These are phyloP conservation scores for Saccostrea cuccullata DNA, from an alignment of 1,140 invertebrate genomes.

Conservation along the genomic window DNA sequence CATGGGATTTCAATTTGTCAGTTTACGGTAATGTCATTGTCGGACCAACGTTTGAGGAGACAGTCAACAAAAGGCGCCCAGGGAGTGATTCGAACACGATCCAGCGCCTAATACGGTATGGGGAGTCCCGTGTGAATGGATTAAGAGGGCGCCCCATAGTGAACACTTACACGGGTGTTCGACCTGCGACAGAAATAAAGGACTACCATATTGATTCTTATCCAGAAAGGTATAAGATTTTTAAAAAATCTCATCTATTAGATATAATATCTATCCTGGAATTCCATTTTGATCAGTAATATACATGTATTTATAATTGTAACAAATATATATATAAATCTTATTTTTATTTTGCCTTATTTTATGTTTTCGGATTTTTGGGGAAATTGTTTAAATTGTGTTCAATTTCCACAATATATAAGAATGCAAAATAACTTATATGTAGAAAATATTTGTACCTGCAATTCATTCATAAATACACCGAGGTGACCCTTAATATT, in stretches of 20 bases:
- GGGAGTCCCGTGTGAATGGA: slow-evolving; percentile 44
- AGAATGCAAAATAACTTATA: too few relatives aligned
- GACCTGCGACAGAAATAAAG: slow-evolving; percentile 67
- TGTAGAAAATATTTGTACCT: background rate
- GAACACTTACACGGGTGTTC: slow-evolving; percentile 60
- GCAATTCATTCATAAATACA: slow-evolving; percentile 23
- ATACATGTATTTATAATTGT: too few relatives aligned
- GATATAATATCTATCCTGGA: too few relatives aligned
- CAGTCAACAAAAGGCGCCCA: slow-evolving; percentile 37
- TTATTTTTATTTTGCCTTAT: too few relatives aligned
- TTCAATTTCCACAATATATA: too few relatives aligned
- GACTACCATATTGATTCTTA: slow-evolving; percentile 64
- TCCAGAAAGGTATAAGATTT: slow-evolving; percentile 54
- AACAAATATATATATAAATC: too few relatives aligned
- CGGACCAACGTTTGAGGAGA: slow-evolving; percentile 68
- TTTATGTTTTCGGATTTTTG: too few relatives aligned
- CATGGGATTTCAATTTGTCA: slow-evolving; percentile 46
- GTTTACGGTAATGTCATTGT: slow-evolving; percentile 65
- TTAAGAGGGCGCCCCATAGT: slow-evolving; percentile 49
- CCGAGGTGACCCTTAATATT: background rate
- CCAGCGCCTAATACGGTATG: slow-evolving; percentile 40
- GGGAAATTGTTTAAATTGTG: too few relatives aligned
- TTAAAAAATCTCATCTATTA: too few relatives aligned
- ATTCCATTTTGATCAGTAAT: too few relatives aligned
- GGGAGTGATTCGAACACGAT: slow-evolving; percentile 46